A percentile compares a stretch with the other conserved stretches of the same genome.
Evolutionary conservation across 2,888 invertebrate genomes (phyloP).

Genomic region (Steinernema scapterisci): DNA sequence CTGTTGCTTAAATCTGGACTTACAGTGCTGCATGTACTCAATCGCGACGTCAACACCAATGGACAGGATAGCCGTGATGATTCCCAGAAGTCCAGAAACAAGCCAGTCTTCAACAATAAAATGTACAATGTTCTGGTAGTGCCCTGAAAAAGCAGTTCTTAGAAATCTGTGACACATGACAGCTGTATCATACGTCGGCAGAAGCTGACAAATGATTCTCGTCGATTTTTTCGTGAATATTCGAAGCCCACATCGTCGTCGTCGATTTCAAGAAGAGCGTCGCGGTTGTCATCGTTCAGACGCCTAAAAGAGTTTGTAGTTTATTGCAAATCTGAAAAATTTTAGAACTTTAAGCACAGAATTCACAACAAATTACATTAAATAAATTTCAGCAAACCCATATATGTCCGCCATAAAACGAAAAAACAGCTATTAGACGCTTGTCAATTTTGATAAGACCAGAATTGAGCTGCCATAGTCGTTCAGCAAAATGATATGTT

Average conservation of each 20-base stretch:
- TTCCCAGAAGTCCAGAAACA: constrained; percentile 69
- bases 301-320: background rate
- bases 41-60: constrained; percentile 63
- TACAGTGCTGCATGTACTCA: constrained; percentile 65
- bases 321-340: no score
- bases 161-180: background rate
- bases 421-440: no score
- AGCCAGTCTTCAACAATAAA: constrained; percentile 70
- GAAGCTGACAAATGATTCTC: constrained; percentile 24
- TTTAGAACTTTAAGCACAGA: background rate
- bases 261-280: background rate
- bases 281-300: constrained; percentile 24
- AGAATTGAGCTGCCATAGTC: no score
- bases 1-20: constrained; percentile 38
- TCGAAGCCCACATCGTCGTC: constrained; percentile 22
- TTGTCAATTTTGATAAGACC: no score
- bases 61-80: constrained; percentile 69
- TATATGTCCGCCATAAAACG: no score
- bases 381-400: no score
- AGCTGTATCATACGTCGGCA: constrained; percentile 17
- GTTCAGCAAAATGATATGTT: no score
- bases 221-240: constrained; percentile 6
- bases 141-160: constrained; percentile 43
- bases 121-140: constrained; percentile 61
- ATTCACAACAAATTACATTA: no score